Percentiles rank a stretch among this genome's conserved stretches.
Conservation (phyloP, 2,113 vertebrate genomes). For the Thamnophis sirtalis region DNA sequence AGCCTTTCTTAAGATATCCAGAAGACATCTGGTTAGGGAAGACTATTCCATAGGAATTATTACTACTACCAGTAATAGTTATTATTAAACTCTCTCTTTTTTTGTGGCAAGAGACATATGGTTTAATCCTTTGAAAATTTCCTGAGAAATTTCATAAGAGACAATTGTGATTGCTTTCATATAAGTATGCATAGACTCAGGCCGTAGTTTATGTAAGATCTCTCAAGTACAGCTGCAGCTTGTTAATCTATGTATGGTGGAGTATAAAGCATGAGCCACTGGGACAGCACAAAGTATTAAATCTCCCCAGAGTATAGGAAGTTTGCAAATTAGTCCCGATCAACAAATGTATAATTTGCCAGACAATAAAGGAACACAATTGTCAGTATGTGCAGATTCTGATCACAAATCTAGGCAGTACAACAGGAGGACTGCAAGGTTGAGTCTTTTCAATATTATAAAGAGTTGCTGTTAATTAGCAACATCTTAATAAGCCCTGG, state of each 20-base stretch:
- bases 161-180: not conserved
- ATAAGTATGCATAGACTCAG: not conserved
- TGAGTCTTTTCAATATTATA: constrained; percentile 4
- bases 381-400: not conserved
- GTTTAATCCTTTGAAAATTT: not conserved
- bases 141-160: not conserved
- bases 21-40: not conserved
- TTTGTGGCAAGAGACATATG: not conserved
- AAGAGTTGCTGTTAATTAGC: constrained; percentile 6
- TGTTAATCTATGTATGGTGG: not conserved
- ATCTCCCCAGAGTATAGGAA: not conserved
- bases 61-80: not conserved
- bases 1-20: not conserved
- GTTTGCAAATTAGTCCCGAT: not conserved
- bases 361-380: not conserved
- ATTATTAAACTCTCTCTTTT: not conserved
- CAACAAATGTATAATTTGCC: not conserved
- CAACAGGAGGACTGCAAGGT: not conserved
- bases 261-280: not conserved
- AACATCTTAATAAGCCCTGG: not conserved
- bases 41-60: not conserved
- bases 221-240: not conserved
- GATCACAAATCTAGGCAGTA: not conserved
- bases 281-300: not conserved
- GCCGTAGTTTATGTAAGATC: not conserved